phyloP scores from a whole-genome alignment of 2,113 vertebrate species.

The Myotis davidii region DNA sequence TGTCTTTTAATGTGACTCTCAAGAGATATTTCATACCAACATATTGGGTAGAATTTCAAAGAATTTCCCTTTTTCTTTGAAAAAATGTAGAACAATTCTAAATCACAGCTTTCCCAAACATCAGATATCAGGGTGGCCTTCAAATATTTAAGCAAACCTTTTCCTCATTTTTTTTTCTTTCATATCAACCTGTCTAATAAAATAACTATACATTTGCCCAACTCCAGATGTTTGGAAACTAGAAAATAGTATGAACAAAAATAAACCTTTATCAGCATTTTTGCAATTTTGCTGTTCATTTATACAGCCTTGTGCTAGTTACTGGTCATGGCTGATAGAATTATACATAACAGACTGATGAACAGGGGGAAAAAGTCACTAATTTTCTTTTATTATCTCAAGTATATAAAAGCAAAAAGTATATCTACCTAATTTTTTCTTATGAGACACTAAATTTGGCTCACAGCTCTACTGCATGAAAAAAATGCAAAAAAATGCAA shows the following conservation, averaged over 20 bases:
- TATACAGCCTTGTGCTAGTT: background rate
- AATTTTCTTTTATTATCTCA: background rate
- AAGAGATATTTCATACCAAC: background rate
- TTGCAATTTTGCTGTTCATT: constrained; percentile 6
- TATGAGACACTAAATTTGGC: background rate
- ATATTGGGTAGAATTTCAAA: constrained; percentile 15
- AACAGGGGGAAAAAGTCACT: background rate
- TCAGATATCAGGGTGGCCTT: background rate
- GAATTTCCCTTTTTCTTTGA: constrained; percentile 14
- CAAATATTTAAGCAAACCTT: background rate
- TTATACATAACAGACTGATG: background rate
- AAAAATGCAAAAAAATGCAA: constrained; percentile 26
- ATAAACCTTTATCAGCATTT: background rate
- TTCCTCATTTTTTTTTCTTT: background rate
- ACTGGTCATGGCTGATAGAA: background rate
- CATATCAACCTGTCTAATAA: background rate
- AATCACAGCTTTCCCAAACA: background rate
- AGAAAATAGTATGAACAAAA: background rate
- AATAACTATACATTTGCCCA: background rate
- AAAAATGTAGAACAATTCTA: background rate
- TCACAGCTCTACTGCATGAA: background rate
- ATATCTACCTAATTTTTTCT: background rate
- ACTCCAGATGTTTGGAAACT: background rate
- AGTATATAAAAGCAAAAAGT: constrained; percentile 16
- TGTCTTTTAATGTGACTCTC: background rate